Percentiles rank a stretch among this genome's conserved stretches.
phyloP scores from a whole-genome alignment of 2,888 invertebrate genomes.

The Ectropis crepuscularia region DNA sequence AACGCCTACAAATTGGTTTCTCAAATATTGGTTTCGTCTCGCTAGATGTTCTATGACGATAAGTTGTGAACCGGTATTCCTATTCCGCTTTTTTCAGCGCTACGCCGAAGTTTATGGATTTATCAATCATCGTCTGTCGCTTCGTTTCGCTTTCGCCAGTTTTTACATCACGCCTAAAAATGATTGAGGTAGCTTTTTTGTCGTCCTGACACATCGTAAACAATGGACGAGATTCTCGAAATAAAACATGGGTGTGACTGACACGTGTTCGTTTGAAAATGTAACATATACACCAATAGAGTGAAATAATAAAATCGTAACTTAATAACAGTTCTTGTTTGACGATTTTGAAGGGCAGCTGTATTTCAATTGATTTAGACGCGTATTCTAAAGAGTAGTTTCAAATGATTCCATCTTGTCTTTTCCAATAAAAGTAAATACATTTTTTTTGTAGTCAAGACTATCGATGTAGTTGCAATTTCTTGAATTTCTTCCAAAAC shows the following conservation, averaged over 20 bases:
- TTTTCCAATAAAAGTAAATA: too few relatives aligned
- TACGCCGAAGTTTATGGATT: slow-evolving; percentile 32
- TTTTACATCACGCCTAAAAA: slow-evolving; percentile 33
- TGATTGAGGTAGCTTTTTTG: slow-evolving; percentile 32
- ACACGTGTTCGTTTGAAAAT: neutral
- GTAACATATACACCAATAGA: neutral
- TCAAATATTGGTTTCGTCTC: slow-evolving; percentile 11
- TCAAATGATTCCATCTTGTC: too few relatives aligned
- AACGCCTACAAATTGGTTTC: slow-evolving; percentile 6
- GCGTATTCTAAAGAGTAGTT: too few relatives aligned
- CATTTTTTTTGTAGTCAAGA: too few relatives aligned
- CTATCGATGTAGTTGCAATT: too few relatives aligned
- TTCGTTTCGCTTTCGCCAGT: slow-evolving; percentile 27
- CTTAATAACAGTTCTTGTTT: too few relatives aligned
- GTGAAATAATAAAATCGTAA: too few relatives aligned
- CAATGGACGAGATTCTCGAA: slow-evolving; percentile 26
- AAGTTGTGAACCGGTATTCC: slow-evolving; percentile 5
- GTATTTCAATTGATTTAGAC: too few relatives aligned
- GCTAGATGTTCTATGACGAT: slow-evolving; percentile 12
- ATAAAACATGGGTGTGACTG: slow-evolving; percentile 15
- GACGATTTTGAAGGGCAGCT: too few relatives aligned
- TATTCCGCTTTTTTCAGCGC: slow-evolving; percentile 10
- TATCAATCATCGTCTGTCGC: slow-evolving; percentile 38
- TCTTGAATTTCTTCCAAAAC: too few relatives aligned
- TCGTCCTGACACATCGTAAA: slow-evolving; percentile 31